A percentile compares a stretch with the other conserved stretches of the same genome.
phyloP scores from a whole-genome alignment of 1,140 invertebrate species.

The Macrostomum lignano region DNA sequence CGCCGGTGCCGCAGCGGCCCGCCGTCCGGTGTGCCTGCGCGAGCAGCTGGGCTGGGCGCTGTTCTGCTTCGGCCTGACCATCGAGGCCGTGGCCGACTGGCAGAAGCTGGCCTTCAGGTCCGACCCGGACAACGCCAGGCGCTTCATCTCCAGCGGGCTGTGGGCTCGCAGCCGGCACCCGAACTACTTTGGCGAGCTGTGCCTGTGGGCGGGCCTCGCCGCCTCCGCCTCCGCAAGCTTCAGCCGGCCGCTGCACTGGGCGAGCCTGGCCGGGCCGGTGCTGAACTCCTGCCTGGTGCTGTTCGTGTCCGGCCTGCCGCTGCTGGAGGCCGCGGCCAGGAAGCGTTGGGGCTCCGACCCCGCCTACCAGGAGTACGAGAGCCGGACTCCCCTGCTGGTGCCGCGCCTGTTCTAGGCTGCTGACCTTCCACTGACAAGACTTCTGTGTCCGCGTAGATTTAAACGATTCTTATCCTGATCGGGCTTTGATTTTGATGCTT shows the following conservation, averaged over 20 bases:
- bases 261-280: not conserved
- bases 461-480: too few species aligned
- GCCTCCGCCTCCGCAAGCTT: not conserved
- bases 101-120: slow-evolving; percentile 16
- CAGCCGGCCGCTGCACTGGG: not conserved
- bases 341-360: slow-evolving; percentile 16
- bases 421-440: too few species aligned
- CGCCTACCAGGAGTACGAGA: slow-evolving; percentile 14
- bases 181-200: slow-evolving; percentile 76
- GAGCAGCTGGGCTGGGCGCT: slow-evolving; percentile 15
- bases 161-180: slow-evolving; percentile 67
- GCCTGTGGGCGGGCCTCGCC: slow-evolving; percentile 71
- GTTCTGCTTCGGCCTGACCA: slow-evolving; percentile 13
- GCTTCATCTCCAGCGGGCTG: slow-evolving; percentile 35
- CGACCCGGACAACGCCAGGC: slow-evolving; percentile 13
- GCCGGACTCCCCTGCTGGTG: slow-evolving; percentile 16
- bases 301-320: slow-evolving; percentile 20
- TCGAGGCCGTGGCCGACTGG: slow-evolving; percentile 14
- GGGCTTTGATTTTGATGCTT: too few species aligned
- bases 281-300: not conserved
- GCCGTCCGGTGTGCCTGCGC: slow-evolving; percentile 8
- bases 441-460: too few species aligned
- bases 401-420: slow-evolving; percentile 19
- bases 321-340: slow-evolving; percentile 14
- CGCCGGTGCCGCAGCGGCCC: too few species aligned